Base-by-base conservation (phyloP, 2,888 invertebrate genomes). In the Epiblema foenella region DNA sequence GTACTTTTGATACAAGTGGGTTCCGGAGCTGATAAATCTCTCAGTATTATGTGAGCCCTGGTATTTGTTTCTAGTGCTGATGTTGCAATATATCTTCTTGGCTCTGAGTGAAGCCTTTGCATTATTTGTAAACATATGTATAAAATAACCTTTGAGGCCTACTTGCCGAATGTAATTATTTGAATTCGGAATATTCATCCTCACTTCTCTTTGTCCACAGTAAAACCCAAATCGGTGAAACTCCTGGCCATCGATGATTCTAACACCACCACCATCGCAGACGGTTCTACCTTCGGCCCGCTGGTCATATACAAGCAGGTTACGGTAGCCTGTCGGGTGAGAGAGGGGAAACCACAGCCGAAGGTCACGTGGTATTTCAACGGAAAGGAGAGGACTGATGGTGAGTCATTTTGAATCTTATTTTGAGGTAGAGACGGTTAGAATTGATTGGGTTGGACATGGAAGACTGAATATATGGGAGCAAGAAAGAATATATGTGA, bases 351-450 rank as follows among this genome's bases (percentile, higher is more conserved):
- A 78, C 98, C 98, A 0, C 96, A 96, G 75, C 98, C 98, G 1
- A 95, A 94, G 77, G 96, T 98, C 72, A 95, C 95, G 74, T 98
- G 98, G 98, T 97, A 95, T 94, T 97, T 97, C 85, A 96, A 96
- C 78, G 95, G 95, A 54, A 94, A 94, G 63, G 94, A 95, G 78
- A 93, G 96, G 69, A 88, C 94, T 74, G 95, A 96, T 89, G 93
- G 93, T 92, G 70, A 90, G 92, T 90, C 52, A 0, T 37, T 65
- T 60, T 20, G 9, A 9, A 42, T 1, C 15, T 52, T 63, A 39
- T 39, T n/a, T 10, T 1, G 4, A 17, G 1, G 10, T 33, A 3
- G 18, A 17, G 51, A 1, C 46, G 39, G 20, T n/a, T 9, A n/a
- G 4, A 52, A 5, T 52, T 17, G 29, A n/a, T 37, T 33, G 52